Conservation (phyloP, 1,140 invertebrate genomes). For the Zaprionus davidi region DNA sequence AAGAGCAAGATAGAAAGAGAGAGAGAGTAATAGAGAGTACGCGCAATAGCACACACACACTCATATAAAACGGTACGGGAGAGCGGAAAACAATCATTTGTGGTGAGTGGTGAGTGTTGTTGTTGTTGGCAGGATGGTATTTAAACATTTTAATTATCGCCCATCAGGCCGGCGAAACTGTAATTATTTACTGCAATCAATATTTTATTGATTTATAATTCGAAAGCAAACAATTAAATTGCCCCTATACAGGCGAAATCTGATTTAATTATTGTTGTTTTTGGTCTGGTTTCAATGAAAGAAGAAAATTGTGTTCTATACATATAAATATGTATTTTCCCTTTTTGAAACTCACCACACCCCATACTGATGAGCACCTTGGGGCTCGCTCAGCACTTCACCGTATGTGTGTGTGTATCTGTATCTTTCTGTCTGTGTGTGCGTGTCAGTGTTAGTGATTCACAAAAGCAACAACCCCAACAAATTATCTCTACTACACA, state of each 20-base stretch:
- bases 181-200: neutral
- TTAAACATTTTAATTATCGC: slow-evolving; percentile 43
- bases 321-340: slow-evolving; percentile 45
- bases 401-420: slow-evolving; percentile 32
- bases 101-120: slow-evolving; percentile 58
- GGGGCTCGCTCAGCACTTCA: slow-evolving; percentile 45
- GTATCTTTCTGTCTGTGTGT: slow-evolving; percentile 26
- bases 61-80: slow-evolving; percentile 39
- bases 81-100: slow-evolving; percentile 65
- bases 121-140: slow-evolving; percentile 53
- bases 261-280: slow-evolving; percentile 20
- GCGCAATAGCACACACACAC: slow-evolving; percentile 44
- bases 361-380: slow-evolving; percentile 38
- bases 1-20: slow-evolving; percentile 36
- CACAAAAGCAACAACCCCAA: slow-evolving; percentile 69
- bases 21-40: slow-evolving; percentile 40
- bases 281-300: slow-evolving; percentile 19
- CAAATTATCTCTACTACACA: slow-evolving; percentile 67
- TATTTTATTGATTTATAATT: neutral
- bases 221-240: neutral
- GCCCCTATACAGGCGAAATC: neutral
- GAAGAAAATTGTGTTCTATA: slow-evolving; percentile 50
- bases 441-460: slow-evolving; percentile 57
- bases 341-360: slow-evolving; percentile 57
- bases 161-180: slow-evolving; percentile 37